Percentiles rank a stretch among this genome's conserved stretches.
Evolutionary conservation across 2,888 invertebrate species (phyloP).

Genomic region (Nephrotoma guestfalica): DNA sequence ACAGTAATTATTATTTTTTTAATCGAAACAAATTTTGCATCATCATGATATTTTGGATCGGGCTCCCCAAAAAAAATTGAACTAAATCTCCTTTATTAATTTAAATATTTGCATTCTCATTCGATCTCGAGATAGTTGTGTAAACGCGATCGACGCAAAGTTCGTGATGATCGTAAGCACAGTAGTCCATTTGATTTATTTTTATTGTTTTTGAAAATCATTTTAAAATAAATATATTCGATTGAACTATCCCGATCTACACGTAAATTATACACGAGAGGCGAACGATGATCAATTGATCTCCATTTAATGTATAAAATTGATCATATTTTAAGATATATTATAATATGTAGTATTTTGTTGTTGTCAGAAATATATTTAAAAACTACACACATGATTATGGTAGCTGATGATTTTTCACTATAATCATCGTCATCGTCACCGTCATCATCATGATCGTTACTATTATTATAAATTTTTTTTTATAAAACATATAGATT

Average conservation of each 20-base stretch:
- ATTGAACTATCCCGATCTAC: not conserved
- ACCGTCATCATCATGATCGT: not conserved
- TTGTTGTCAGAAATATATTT: not conserved
- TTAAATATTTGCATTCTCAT: not conserved
- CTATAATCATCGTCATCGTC: not conserved
- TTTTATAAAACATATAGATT: not conserved
- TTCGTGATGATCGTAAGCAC: not conserved
- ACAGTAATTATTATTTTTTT: too few species aligned
- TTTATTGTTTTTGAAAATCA: not conserved
- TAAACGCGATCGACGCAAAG: not conserved
- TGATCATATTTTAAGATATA: not conserved
- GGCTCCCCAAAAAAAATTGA: too few species aligned
- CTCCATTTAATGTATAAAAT: not conserved
- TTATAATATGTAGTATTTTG: not conserved
- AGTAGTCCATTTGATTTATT: not conserved
- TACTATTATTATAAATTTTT: not conserved
- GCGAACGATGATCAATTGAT: not conserved
- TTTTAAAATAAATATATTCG: not conserved
- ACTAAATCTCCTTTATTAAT: not conserved
- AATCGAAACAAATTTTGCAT: not conserved
- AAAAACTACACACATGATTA: not conserved
- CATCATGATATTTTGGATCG: not conserved
- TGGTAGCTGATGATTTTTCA: not conserved
- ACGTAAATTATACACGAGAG: not conserved
- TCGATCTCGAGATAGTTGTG: not conserved